Evolutionary conservation across 35 echinoderm and acorn worm species (phyloP).

Genomic region (Diadema setosum): DNA sequence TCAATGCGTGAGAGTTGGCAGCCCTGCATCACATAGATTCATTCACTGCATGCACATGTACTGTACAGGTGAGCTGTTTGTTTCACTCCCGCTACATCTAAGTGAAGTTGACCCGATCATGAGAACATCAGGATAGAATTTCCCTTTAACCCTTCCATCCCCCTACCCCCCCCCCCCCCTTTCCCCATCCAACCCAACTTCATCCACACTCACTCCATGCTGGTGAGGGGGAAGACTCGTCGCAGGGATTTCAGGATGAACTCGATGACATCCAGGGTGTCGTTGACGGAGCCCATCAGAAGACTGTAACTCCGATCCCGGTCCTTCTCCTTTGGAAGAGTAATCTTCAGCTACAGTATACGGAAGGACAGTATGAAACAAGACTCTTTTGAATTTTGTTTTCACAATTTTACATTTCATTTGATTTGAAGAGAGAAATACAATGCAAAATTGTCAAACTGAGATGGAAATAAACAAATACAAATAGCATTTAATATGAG

Average conservation of each 20-base stretch:
- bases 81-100: too few relatives aligned
- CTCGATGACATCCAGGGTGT: neutral
- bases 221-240: neutral
- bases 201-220: constrained; percentile 1
- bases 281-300: neutral
- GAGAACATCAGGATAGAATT: too few relatives aligned
- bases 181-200: too few relatives aligned
- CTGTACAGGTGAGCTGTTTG: too few relatives aligned
- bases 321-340: neutral
- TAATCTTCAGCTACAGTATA: neutral
- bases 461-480: neutral
- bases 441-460: neutral
- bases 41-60: too few relatives aligned
- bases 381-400: neutral
- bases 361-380: neutral
- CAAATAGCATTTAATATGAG: too few relatives aligned
- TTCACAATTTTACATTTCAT: neutral
- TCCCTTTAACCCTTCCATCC: too few relatives aligned
- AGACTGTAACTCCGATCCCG: neutral
- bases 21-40: too few relatives aligned
- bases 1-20: too few relatives aligned
- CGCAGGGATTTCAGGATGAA: neutral
- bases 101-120: too few relatives aligned
- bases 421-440: neutral
- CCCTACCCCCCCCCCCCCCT: too few relatives aligned